Evolutionary conservation across 2,888 invertebrate genomes (phyloP).

Genomic region (Caenorhabditis imperialis): DNA sequence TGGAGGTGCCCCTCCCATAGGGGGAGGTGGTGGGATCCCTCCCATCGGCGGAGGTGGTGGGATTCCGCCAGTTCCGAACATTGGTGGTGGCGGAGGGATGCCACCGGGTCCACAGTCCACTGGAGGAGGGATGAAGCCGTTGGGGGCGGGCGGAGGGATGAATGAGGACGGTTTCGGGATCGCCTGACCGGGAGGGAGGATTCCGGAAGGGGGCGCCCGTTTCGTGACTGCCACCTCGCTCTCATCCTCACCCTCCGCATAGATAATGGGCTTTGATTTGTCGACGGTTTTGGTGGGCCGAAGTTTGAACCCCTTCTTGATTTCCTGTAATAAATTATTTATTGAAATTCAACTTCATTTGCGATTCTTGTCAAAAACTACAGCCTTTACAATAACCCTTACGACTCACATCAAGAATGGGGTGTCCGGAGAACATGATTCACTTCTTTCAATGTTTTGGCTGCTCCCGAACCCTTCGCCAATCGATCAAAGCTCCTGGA

Average conservation of each 20-base stretch:
- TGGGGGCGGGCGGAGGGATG: conserved; percentile 42
- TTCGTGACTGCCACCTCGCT: conserved; percentile 49
- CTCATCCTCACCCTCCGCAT: conserved; percentile 62
- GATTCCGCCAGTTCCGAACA: conserved; percentile 40
- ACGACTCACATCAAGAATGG: conserved; percentile 57
- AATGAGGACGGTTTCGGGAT: conserved; percentile 31
- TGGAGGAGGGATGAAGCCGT: conserved; percentile 33
- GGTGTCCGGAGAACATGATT: conserved; percentile 53
- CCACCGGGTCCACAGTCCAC: conserved; percentile 16
- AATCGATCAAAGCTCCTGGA: conserved; percentile 43
- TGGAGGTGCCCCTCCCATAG: conserved; percentile 58
- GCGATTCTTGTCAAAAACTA: too few relatives aligned
- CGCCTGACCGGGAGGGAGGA: conserved; percentile 48
- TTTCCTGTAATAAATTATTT: conserved; percentile 61
- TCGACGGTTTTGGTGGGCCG: conserved; percentile 75
- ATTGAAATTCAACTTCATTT: too few relatives aligned
- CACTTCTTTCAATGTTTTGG: conserved; percentile 22
- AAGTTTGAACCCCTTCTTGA: conserved; percentile 73
- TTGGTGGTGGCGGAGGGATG: conserved; percentile 49
- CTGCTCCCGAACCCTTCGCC: conserved; percentile 35
- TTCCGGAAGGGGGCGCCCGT: conserved; percentile 49
- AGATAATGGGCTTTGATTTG: conserved; percentile 72
- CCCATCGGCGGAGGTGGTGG: conserved; percentile 58
- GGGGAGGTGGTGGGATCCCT: conserved; percentile 52
- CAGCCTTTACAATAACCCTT: too few relatives aligned